A percentile compares a stretch with the other conserved stretches of the same genome.
Conservation (phyloP, 2,888 invertebrate genomes). For the Ectropis crepuscularia region DNA sequence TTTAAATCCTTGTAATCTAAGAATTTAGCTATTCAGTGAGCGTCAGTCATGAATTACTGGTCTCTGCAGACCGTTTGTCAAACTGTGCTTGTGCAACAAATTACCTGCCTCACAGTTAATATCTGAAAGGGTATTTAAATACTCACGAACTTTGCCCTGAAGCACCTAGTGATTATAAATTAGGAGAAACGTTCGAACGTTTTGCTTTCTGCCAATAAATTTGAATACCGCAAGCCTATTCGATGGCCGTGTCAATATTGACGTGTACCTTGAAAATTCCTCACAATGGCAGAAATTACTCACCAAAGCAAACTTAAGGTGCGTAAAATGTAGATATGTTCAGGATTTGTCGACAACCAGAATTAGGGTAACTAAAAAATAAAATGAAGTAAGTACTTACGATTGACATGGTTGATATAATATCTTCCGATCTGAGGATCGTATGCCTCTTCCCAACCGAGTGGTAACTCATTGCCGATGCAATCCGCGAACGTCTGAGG, state of each 20-base stretch:
- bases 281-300: neutral
- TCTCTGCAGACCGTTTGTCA: constrained; percentile 19
- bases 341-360: neutral
- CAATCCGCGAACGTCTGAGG: constrained; percentile 99
- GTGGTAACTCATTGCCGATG: constrained; percentile 97
- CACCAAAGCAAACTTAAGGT: neutral
- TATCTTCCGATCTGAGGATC: constrained; percentile 97
- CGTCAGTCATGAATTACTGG: constrained; percentile 21
- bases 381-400: constrained; percentile 85
- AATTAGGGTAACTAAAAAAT: neutral
- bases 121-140: constrained; percentile 22
- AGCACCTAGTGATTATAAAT: constrained; percentile 5
- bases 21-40: constrained; percentile 29
- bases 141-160: constrained; percentile 14
- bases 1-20: constrained; percentile 36
- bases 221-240: neutral
- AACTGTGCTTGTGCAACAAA: constrained; percentile 25
- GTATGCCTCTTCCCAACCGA: constrained; percentile 98
- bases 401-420: constrained; percentile 98
- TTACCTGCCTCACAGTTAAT: constrained; percentile 5
- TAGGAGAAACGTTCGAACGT: constrained; percentile 13
- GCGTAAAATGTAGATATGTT: neutral
- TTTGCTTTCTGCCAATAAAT: constrained; percentile 12
- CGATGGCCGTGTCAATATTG: constrained; percentile 14
- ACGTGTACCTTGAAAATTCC: constrained; percentile 1